A percentile compares a stretch with the other conserved stretches of the same genome.
phyloP scores from a whole-genome alignment of 2,888 invertebrate genomes.

The Heliconius cydno region DNA sequence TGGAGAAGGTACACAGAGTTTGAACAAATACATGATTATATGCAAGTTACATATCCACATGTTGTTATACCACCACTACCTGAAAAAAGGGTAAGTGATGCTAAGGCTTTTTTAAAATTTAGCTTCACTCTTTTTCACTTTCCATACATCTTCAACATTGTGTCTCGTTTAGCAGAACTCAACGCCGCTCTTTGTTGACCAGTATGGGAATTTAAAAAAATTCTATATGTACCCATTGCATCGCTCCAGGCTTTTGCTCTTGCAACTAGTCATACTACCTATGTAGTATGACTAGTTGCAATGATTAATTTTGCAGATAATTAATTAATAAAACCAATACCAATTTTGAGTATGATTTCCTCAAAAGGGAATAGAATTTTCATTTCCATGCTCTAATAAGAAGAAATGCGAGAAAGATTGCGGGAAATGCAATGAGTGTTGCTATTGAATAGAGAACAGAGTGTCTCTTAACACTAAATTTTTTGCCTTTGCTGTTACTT shows the following conservation, averaged over 20 bases:
- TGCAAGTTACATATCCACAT: slow-evolving; percentile 91
- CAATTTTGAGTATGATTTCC: too few species aligned
- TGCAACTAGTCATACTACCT: too few species aligned
- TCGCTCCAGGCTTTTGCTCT: not conserved
- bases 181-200: too few species aligned
- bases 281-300: not conserved
- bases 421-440: too few species aligned
- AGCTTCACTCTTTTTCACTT: not conserved
- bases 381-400: too few species aligned
- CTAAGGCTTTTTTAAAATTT: slow-evolving; percentile 7
- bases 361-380: too few species aligned
- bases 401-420: too few species aligned
- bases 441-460: too few species aligned
- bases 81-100: slow-evolving; percentile 85
- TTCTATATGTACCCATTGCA: not conserved
- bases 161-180: too few species aligned
- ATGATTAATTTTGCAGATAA: not conserved
- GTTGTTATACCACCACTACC: slow-evolving; percentile 91
- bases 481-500: too few species aligned
- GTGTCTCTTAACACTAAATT: too few species aligned
- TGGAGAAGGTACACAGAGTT: slow-evolving; percentile 94
- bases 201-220: not conserved
- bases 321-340: not conserved
- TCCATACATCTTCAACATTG: not conserved
- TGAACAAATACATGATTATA: slow-evolving; percentile 89